phyloP scores from a whole-genome alignment of 2,797 vertebrate species.

The Momotus momota region DNA sequence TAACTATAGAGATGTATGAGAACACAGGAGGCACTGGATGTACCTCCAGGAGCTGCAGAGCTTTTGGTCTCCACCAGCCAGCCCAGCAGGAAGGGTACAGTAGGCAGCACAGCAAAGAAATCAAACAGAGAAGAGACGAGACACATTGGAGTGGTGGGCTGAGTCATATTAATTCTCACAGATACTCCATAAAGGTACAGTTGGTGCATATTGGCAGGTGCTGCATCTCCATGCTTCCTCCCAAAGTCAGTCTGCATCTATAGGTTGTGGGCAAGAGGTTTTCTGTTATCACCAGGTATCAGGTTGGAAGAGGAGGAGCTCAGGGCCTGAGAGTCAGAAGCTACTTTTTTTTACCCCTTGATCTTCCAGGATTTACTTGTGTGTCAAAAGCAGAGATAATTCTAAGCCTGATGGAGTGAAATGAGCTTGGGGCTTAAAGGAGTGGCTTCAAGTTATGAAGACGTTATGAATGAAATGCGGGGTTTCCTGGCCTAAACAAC shows the following conservation, averaged over 20 bases:
- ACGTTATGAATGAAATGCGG: background rate
- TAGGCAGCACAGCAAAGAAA: background rate
- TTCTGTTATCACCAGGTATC: background rate
- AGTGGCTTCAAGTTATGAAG: background rate
- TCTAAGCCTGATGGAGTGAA: background rate
- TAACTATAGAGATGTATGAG: rapidly evolving
- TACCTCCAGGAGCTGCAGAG: background rate
- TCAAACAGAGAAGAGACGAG: background rate
- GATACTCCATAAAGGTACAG: background rate
- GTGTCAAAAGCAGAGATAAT: background rate
- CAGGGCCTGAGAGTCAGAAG: background rate
- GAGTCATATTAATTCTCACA: background rate
- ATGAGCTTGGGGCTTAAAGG: background rate
- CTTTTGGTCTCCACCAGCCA: background rate
- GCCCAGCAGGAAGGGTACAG: background rate
- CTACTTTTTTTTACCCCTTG: background rate
- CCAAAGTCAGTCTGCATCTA: background rate
- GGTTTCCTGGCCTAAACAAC: background rate
- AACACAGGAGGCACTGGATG: rapidly evolving
- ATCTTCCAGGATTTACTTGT: background rate
- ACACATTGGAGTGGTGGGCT: rapidly evolving
- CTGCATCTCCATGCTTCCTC: background rate
- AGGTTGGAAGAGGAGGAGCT: background rate
- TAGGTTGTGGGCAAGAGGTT: background rate
- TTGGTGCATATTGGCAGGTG: background rate